Base-by-base conservation (phyloP, 1,140 invertebrate species). In the Ptiloglossa arizonensis region DNA sequence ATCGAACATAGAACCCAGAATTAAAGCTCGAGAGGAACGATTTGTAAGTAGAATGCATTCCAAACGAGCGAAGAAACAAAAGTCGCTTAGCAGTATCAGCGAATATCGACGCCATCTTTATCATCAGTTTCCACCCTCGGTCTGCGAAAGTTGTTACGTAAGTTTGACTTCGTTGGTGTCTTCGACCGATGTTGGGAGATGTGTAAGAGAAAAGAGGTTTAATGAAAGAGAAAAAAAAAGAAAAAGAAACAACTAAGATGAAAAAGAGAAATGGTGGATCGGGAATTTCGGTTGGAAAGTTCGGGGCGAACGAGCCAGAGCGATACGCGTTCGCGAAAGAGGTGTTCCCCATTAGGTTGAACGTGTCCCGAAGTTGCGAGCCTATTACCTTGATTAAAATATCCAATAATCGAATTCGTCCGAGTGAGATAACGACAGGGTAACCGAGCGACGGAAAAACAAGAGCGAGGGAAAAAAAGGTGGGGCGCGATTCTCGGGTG, bases 321-420 rank as follows among this genome's bases (percentile, higher is more conserved):
- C 46, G 59, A 57, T 62, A 29, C 38, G 11, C 44, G 48, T 35
- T 46, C 73, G 57, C 29, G 59, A 52, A 67, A 75, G 70, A 87
- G 57, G 85, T 83, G 78, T 83, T 83, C 38, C 62, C 74, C 72
- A 78, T 86, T 85, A 82, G 62, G 68, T 41, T 59, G 76, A 77
- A 71, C 78, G 70, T 83, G 82, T 81, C 69, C 50, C 64, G 66
- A 46, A 69, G 72, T 63, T 70, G 79, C 72, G 56, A 46, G 59
- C 68, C 80, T 88, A 89, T 89, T 89, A 89, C 87, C 74, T 84
- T 81, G 86, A 89, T 89, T 88, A 89, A 89, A 89, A 89, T 88
- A 86, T 88, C 80, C 79, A 87, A 87, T 90, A 88, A 90, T 89
- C 89, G 85, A 88, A 90, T 90, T 88, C 83, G 75, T 76, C 64